Base-by-base conservation (phyloP, 2,797 vertebrate species). In the Sebastes paucispinis region DNA sequence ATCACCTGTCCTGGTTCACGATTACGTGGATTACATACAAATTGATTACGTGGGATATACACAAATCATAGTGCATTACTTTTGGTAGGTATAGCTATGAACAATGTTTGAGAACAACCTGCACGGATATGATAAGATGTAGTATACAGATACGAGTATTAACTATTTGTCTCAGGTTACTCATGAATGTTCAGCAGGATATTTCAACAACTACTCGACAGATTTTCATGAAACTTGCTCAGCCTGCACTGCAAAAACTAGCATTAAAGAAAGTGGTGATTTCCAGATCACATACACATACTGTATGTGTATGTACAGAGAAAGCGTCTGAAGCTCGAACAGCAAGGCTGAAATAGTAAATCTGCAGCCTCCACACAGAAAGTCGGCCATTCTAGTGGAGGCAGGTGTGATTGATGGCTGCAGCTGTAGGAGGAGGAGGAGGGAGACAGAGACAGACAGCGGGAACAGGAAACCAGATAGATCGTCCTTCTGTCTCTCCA, bases 341-440 rank as follows among this genome's bases (percentile, higher is more conserved):
- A 54, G 14, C 24, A 50, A 82, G 76, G 80, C 82, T 69, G 3
- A 80, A 73, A 84, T 24, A 79, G 72, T 77, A 87, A 86, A 86
- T 75, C 79, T 77, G 59, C 80, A 34, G 73, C 8, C 57, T 77
- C 32, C 64, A 8, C 64, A 18, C 4, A 20, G 73, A 83, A 6
- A 76, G 69, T 79, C 50, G 11, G 75, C 78, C 84, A 62, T 86
- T 86, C 83, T 69, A 71, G 79, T 43, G 3, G 54, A 79, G 67
- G 34, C 69, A 8, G 83, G 16, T 0, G 32, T 83, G 88, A 91
- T 83, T 57, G 80, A 89, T 82, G 77, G 68, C 5, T n/a, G 43
- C 80, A 27, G 78, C 57, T 71, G 54, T 20, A 52, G 47, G 47
- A 20, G 57, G 25, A 63, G 83, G 16, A 25, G 83, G 16, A 25